These are phyloP conservation scores for Drosophila recens DNA, from an alignment of 2,888 invertebrate genomes.

Conservation along the genomic window DNA sequence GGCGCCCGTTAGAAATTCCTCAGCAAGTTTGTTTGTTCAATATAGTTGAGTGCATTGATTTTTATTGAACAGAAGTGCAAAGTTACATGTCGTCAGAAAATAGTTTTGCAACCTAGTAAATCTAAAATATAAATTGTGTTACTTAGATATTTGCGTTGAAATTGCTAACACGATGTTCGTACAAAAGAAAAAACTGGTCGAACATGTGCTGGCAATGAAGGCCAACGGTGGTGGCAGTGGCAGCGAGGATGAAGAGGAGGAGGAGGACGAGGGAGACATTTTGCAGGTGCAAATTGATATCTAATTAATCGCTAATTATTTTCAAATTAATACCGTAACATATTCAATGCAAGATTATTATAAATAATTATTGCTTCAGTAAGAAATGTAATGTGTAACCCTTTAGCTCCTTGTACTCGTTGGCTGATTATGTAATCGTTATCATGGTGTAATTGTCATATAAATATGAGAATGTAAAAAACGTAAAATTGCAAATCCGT, in stretches of 20 bases:
- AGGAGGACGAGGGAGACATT: slow-evolving; percentile 86
- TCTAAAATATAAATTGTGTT: slow-evolving; percentile 35
- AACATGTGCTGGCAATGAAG: slow-evolving; percentile 84
- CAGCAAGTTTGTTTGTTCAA: slow-evolving; percentile 59
- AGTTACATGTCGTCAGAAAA: slow-evolving; percentile 22
- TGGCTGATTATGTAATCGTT: slow-evolving; percentile 70
- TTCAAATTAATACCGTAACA: slow-evolving; percentile 32
- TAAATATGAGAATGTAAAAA: slow-evolving; percentile 12
- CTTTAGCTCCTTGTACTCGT: slow-evolving; percentile 63
- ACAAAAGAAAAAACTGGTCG: slow-evolving; percentile 85
- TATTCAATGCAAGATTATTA: slow-evolving; percentile 63
- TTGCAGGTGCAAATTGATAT: slow-evolving; percentile 81
- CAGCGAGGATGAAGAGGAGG: slow-evolving; percentile 87
- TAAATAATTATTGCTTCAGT: slow-evolving; percentile 70
- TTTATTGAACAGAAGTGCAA: slow-evolving; percentile 16
- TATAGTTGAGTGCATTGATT: slow-evolving; percentile 39
- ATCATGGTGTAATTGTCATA: slow-evolving; percentile 40
- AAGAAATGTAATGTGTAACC: slow-evolving; percentile 54
- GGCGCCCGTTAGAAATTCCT: slow-evolving; percentile 20
- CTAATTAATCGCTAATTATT: slow-evolving; percentile 44
- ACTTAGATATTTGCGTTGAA: slow-evolving; percentile 30
- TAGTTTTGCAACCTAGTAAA: slow-evolving; percentile 53
- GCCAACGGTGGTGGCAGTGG: slow-evolving; percentile 86
- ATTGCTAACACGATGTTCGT: slow-evolving; percentile 86
- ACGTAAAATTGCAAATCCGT: slow-evolving; percentile 34